A percentile compares a stretch with the other conserved stretches of the same genome.
These are phyloP conservation scores for Congeria kusceri DNA, from an alignment of 2,888 invertebrate species.

Conservation along the genomic window DNA sequence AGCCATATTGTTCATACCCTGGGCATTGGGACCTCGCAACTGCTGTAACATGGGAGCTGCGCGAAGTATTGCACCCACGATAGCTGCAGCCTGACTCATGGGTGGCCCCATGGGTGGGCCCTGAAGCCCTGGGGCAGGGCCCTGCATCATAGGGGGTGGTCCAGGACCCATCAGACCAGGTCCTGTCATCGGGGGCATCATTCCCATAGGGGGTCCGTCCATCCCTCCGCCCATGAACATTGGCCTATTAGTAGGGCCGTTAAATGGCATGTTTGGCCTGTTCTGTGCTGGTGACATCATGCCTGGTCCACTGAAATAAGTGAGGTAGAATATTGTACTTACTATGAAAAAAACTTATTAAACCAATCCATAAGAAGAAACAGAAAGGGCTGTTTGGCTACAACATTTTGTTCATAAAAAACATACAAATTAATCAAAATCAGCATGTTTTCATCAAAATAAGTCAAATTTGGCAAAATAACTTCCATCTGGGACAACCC, in stretches of 20 bases:
- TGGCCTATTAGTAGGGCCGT: slow-evolving; percentile 55
- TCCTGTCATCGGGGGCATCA: slow-evolving; percentile 45
- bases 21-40: slow-evolving; percentile 44
- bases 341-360: too few relatives aligned
- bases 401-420: too few relatives aligned
- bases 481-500: too few relatives aligned
- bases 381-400: too few relatives aligned
- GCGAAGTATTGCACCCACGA: slow-evolving; percentile 68
- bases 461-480: too few relatives aligned
- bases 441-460: too few relatives aligned
- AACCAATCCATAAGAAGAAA: too few relatives aligned
- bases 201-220: slow-evolving; percentile 46
- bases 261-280: slow-evolving; percentile 53
- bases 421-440: too few relatives aligned
- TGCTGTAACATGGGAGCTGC: slow-evolving; percentile 67
- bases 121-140: slow-evolving; percentile 46
- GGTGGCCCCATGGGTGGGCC: slow-evolving; percentile 57
- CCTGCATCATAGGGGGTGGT: slow-evolving; percentile 40
- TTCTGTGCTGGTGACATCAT: slow-evolving; percentile 36
- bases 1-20: slow-evolving; percentile 38
- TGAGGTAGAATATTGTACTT: too few relatives aligned
- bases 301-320: too few relatives aligned
- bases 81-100: slow-evolving; percentile 66
- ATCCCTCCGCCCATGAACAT: slow-evolving; percentile 59
- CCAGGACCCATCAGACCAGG: slow-evolving; percentile 55